phyloP scores from a whole-genome alignment of 2,888 invertebrate species.

The Amitus sp. region DNA sequence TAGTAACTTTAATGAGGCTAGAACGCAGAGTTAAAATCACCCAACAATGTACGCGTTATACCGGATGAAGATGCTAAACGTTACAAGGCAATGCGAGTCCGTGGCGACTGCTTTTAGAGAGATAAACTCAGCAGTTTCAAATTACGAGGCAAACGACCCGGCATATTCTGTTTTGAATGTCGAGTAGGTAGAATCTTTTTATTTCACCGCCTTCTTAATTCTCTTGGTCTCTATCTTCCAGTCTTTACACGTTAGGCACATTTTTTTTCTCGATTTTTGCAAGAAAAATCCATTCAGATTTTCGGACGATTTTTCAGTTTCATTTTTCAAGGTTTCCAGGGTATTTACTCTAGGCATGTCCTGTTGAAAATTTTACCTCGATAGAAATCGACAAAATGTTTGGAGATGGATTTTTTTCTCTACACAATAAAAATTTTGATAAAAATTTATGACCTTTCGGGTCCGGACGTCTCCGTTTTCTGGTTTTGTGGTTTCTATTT shows the following conservation, averaged over 20 bases:
- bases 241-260: neutral
- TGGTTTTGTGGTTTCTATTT: neutral
- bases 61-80: conserved; percentile 41
- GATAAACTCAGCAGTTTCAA: conserved; percentile 29
- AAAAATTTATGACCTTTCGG: neutral
- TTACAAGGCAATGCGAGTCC: conserved; percentile 28
- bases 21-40: conserved; percentile 35
- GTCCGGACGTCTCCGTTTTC: neutral
- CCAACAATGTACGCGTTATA: conserved; percentile 39
- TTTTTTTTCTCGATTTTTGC: conserved; percentile 1
- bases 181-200: too few relatives aligned
- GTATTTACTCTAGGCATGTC: too few relatives aligned
- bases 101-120: conserved; percentile 16
- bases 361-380: too few relatives aligned
- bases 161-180: neutral
- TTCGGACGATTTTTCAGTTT: neutral
- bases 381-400: neutral
- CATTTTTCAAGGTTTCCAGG: too few relatives aligned
- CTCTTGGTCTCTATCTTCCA: too few relatives aligned
- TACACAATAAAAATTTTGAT: too few relatives aligned
- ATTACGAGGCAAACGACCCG: conserved; percentile 32
- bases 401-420: too few relatives aligned
- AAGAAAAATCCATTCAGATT: neutral
- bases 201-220: too few relatives aligned
- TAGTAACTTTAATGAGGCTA: conserved; percentile 35